Percentiles rank a stretch among this genome's conserved stretches.
Evolutionary conservation across 1,140 invertebrate species (phyloP).

Genomic region (Protaetia brevitarsis): DNA sequence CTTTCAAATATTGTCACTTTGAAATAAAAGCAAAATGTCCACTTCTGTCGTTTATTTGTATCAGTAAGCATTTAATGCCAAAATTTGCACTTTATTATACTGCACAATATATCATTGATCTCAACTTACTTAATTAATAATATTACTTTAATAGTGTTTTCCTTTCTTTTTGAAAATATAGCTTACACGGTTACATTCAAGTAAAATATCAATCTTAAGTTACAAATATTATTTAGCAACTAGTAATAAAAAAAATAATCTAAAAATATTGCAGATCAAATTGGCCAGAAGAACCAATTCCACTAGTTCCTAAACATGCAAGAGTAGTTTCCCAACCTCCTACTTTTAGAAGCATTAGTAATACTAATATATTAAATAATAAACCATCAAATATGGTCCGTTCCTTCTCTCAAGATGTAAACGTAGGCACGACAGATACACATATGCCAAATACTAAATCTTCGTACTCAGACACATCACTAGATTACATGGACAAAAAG

Average conservation of each 20-base stretch:
- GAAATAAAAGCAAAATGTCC: not conserved
- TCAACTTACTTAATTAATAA: no score
- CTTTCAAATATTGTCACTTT: no score
- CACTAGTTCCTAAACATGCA: constrained; percentile 19
- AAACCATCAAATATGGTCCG: constrained; percentile 46
- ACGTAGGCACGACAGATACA: constrained; percentile 40
- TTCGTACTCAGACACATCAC: constrained; percentile 53
- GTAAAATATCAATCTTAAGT: not conserved
- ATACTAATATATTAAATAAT: constrained; percentile 33
- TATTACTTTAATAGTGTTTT: not conserved
- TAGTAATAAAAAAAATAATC: not conserved
- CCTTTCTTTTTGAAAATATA: not conserved
- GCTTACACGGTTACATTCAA: no score
- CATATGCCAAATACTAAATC: constrained; percentile 37
- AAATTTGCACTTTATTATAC: not conserved
- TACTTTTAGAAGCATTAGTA: constrained; percentile 30
- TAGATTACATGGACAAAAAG: constrained; percentile 38
- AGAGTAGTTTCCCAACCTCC: constrained; percentile 25
- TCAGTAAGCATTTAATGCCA: no score
- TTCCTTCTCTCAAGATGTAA: constrained; percentile 42
- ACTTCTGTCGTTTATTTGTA: no score
- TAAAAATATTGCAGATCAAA: constrained; percentile 4
- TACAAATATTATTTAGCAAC: not conserved
- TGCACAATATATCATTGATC: not conserved
- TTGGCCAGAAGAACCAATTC: constrained; percentile 20